These are phyloP conservation scores for Tipula confusa DNA, from an alignment of 2,888 invertebrate species.

Conservation along the genomic window DNA sequence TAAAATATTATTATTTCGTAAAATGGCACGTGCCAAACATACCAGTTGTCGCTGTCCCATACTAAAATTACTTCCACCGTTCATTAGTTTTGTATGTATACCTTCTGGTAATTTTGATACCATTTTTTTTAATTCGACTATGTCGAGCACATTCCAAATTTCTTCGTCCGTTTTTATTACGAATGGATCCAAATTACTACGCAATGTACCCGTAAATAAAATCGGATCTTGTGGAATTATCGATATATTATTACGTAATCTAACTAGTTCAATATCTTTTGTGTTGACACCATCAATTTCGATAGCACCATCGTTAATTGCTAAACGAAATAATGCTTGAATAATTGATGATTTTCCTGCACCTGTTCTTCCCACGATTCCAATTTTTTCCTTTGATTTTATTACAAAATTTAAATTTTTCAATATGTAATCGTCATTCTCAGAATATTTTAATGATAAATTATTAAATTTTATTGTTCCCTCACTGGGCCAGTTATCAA, in stretches of 20 bases:
- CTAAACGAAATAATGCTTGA: conserved; percentile 67
- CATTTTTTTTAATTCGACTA: conserved; percentile 69
- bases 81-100: conserved; percentile 63
- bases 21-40: conserved; percentile 73
- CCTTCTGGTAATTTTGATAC: conserved; percentile 54
- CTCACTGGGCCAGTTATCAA: conserved; percentile 56
- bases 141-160: conserved; percentile 66
- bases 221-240: conserved; percentile 86
- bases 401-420: conserved; percentile 60
- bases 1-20: conserved; percentile 56
- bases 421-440: conserved; percentile 62
- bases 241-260: conserved; percentile 68
- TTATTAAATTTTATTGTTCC: conserved; percentile 60
- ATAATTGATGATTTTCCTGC: conserved; percentile 75
- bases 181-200: conserved; percentile 76
- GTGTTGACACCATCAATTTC: conserved; percentile 65
- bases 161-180: conserved; percentile 61
- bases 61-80: conserved; percentile 71
- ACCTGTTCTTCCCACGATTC: conserved; percentile 75
- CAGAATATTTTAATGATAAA: conserved; percentile 61
- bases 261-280: conserved; percentile 62
- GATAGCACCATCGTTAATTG: conserved; percentile 66
- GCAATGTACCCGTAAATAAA: conserved; percentile 67
- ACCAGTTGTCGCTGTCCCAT: conserved; percentile 77
- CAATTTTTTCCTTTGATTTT: conserved; percentile 53